These are phyloP conservation scores for Eira barbara DNA, from an alignment of 2,113 vertebrate species.

Conservation along the genomic window DNA sequence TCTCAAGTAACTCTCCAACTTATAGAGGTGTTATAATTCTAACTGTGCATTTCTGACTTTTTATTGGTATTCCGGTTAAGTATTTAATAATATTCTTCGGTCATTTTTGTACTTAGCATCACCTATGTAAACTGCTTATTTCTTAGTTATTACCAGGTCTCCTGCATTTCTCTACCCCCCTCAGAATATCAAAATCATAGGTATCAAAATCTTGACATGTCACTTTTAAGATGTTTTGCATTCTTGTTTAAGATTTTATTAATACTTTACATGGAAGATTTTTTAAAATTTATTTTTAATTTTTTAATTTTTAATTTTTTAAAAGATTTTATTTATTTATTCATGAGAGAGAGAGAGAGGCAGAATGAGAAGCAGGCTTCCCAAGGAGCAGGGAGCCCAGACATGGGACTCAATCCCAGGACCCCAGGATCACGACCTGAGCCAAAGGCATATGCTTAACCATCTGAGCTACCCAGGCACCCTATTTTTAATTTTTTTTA, in stretches of 20 bases:
- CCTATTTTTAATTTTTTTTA: background rate
- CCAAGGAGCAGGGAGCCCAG: too few relatives aligned
- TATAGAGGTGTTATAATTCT: background rate
- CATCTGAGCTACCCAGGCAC: too few relatives aligned
- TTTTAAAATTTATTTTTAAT: background rate
- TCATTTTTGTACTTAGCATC: background rate
- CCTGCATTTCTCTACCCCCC: background rate
- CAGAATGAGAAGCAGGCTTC: too few relatives aligned
- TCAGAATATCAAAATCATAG: background rate
- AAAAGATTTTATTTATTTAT: too few relatives aligned
- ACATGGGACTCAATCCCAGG: too few relatives aligned
- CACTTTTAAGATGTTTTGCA: background rate
- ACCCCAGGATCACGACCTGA: too few relatives aligned
- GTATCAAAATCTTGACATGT: background rate
- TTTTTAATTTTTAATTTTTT: background rate
- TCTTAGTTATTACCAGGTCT: background rate
- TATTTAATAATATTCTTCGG: background rate
- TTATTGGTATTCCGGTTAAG: background rate
- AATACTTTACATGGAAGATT: background rate
- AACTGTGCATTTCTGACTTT: background rate
- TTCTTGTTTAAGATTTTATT: constrained; percentile 15
- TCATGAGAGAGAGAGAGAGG: too few relatives aligned
- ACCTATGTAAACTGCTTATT: background rate
- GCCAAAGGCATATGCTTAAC: too few relatives aligned
- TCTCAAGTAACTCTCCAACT: background rate